Base-by-base conservation (phyloP, 2,888 invertebrate genomes). In the Aspidiotus rigidus region DNA sequence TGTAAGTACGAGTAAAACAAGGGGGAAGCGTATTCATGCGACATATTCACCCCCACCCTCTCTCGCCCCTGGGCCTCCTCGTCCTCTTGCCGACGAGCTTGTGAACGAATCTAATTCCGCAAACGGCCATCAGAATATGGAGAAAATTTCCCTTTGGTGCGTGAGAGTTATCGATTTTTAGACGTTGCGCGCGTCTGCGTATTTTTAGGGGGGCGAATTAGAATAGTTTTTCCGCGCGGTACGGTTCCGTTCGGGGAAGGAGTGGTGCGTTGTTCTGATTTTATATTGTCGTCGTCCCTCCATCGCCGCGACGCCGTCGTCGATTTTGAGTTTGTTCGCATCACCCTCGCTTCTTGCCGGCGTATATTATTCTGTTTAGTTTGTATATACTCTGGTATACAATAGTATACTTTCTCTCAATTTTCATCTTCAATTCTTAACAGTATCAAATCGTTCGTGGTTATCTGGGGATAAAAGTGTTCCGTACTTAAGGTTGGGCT, bases 231-330 rank as follows among this genome's bases (percentile, higher is more conserved):
- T 28, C 28, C 28, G 28, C 28, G 28, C 28, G 28, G 28, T 28
- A 28, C 28, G 28, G 28, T 28, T 28, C 28, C 28, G 28, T 28
- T 28, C n/a, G 49, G n/a, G 49, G 49, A 49, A 49, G 49, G 49
- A 49, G 49, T 49, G 49, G 49, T 49, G 49, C n/a, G 49, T 49
- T 49, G 49, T 49, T 49, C n/a, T 49, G 49, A 49, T 49, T 49
- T 49, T n/a, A 49, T 49, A n/a, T 49, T 49, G 49, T 49, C 49
- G 49, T n/a, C 49, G 49, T n/a, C 49, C 49, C 49, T n/a, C 49
- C 11, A 13, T 49, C 49, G 49, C 49, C 49, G 49, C 49, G 49
- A 11, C 49, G n/a, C 49, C n/a, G 10, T n/a, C n/a, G 10, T 49
- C 11, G 49, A 13, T 49, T 49, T 49, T 13, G n/a, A 49, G 49